These are phyloP conservation scores for Limnodromus scolopaceus DNA, from an alignment of 2,797 vertebrate genomes.

Conservation along the genomic window DNA sequence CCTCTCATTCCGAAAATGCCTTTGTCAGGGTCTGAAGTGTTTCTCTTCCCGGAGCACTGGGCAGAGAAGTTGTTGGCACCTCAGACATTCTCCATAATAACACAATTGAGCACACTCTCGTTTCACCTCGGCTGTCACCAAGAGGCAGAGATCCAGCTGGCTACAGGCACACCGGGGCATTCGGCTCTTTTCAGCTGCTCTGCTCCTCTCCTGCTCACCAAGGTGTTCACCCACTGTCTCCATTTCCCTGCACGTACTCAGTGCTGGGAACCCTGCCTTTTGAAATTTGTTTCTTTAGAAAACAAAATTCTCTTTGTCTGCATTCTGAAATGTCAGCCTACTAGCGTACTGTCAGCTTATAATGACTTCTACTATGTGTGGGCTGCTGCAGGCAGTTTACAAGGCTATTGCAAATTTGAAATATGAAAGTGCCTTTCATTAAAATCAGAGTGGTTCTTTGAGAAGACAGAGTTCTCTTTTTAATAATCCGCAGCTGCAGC, in stretches of 20 bases:
- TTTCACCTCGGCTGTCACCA: background rate
- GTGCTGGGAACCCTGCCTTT: conserved; percentile 21
- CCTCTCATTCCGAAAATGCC: background rate
- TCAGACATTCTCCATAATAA: background rate
- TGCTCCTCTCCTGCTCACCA: background rate
- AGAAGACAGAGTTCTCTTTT: conserved; percentile 61
- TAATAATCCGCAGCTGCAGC: conserved; percentile 50
- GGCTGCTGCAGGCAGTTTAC: conserved; percentile 22
- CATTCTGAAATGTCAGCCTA: conserved; percentile 68
- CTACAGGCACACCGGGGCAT: background rate
- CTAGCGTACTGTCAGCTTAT: conserved; percentile 52
- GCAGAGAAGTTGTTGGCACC: background rate
- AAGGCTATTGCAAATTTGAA: conserved; percentile 51
- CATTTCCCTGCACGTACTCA: background rate
- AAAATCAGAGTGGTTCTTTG: conserved; percentile 35
- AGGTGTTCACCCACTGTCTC: conserved; percentile 17
- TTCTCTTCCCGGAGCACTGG: background rate
- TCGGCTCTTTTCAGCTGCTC: background rate
- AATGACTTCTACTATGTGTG: conserved; percentile 50
- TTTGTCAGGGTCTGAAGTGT: background rate
- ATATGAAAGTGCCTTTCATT: conserved; percentile 67
- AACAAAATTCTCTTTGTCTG: conserved; percentile 66
- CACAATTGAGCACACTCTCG: too few relatives aligned
- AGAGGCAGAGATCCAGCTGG: background rate
- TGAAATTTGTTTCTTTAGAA: background rate